Evolutionary conservation across 2,113 vertebrate species (phyloP).

Genomic region (Apodemus sylvaticus): DNA sequence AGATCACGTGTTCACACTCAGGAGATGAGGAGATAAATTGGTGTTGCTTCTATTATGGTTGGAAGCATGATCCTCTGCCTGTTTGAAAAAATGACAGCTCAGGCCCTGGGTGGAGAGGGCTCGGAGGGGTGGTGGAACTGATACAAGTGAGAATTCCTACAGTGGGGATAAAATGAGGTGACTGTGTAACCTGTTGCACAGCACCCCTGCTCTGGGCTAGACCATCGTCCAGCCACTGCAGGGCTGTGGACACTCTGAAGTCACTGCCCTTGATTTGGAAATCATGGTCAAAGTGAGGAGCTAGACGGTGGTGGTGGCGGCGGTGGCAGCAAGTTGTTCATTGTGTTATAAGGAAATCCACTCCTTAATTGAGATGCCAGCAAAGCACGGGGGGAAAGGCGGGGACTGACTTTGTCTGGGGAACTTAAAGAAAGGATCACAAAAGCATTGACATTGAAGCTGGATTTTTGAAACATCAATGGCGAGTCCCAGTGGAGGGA

Average conservation of each 20-base stretch:
- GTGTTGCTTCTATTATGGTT: not conserved
- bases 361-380: not conserved
- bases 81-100: conserved; percentile 22
- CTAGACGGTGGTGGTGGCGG: not conserved
- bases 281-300: not conserved
- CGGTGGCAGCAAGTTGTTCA: too few relatives aligned
- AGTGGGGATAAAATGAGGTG: not conserved
- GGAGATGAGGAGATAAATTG: not conserved
- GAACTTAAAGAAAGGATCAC: conserved; percentile 21
- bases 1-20: not conserved
- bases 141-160: not conserved
- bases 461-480: conserved; percentile 17
- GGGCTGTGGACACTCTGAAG: not conserved
- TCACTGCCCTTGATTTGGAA: not conserved
- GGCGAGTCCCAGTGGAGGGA: not conserved
- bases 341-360: not conserved
- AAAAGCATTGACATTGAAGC: not conserved
- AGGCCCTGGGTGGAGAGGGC: not conserved
- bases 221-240: not conserved
- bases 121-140: not conserved
- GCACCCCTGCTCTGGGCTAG: not conserved
- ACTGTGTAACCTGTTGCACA: not conserved
- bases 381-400: not conserved
- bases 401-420: not conserved
- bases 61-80: not conserved